phyloP scores from a whole-genome alignment of 2,113 vertebrate genomes.

The Cyprinodon brontotheroides region DNA sequence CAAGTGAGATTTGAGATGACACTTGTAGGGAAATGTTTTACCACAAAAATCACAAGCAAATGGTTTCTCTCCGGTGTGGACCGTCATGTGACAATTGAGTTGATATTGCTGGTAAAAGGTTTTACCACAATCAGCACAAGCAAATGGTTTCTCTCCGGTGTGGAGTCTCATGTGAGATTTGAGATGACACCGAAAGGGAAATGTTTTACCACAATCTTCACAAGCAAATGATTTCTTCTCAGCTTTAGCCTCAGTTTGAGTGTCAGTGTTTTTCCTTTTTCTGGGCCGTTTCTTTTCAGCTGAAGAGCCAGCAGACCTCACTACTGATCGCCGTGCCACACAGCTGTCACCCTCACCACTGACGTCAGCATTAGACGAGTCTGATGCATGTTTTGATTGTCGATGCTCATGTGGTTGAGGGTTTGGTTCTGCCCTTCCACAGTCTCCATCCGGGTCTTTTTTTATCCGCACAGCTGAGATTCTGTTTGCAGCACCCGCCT shows the following conservation, averaged over 20 bases:
- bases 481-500: neutral
- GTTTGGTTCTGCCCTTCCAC: constrained; percentile 4
- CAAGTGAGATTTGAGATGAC: neutral
- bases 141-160: neutral
- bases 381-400: constrained; percentile 1
- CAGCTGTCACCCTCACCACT: constrained; percentile 2
- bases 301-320: neutral
- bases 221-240: neutral
- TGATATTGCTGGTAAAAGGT: neutral
- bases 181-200: neutral
- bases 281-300: neutral
- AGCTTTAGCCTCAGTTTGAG: neutral
- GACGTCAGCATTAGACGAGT: constrained; percentile 3
- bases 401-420: neutral
- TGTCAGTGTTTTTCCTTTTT: neutral
- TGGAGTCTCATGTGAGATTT: neutral
- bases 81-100: neutral
- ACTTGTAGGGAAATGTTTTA: neutral
- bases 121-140: neutral
- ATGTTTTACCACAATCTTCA: neutral
- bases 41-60: neutral
- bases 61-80: neutral
- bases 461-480: constrained; percentile 11
- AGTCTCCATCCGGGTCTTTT: neutral
- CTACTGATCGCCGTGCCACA: neutral